Evolutionary conservation across 2,113 vertebrate genomes (phyloP), one percentile per base, ranked within the genome.

Genomic region (Oostethus manadensis): DNA sequence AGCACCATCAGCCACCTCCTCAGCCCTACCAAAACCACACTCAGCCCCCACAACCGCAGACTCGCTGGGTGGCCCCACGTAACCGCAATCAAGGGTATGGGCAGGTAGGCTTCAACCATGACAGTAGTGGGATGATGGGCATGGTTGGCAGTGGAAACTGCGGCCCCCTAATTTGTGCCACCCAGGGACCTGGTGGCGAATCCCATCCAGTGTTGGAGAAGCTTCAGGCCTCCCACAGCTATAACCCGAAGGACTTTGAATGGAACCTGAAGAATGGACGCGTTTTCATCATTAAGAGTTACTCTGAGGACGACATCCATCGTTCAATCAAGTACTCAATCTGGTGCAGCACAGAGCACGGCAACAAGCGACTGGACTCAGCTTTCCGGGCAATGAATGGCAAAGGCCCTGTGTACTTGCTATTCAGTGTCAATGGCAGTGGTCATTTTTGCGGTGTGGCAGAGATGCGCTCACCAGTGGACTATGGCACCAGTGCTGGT

Each of bases 321-420:
- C 94, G 96, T 77, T 99, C 96, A 88, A 98, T 98, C 88, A 99
- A 99, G 79, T 99, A 99, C 85, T 97, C 94, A 58, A 95, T 99
- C 84, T 98, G 97, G 97, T 99, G 96, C 86, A 98, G 96, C 91
- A 99, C 97, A 0, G 96, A 98, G 71, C 96, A 97, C 0, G 96
- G 96, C 82, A 99, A 99, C 90, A 95, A 94, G 85, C 92, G 96
- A 48, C 89, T 98, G 87, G 96, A 99, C 79, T 89, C 92, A 16
- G 96, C 96, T 58, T 99, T 97, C 83, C 93, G 96, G n/a, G 88
- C 92, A 72, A 88, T 94, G 86, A 90, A 89, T 56, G 91, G 89
- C 68, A 94, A 92, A 64, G 96, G 94, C 43, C 97, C 96, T 0
- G 94, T 98, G 80, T 98, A 97, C 82, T 87, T 99, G 79, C 91